Evolutionary conservation across 2,888 invertebrate species (phyloP).

Genomic region (Andrena chrysosceles): DNA sequence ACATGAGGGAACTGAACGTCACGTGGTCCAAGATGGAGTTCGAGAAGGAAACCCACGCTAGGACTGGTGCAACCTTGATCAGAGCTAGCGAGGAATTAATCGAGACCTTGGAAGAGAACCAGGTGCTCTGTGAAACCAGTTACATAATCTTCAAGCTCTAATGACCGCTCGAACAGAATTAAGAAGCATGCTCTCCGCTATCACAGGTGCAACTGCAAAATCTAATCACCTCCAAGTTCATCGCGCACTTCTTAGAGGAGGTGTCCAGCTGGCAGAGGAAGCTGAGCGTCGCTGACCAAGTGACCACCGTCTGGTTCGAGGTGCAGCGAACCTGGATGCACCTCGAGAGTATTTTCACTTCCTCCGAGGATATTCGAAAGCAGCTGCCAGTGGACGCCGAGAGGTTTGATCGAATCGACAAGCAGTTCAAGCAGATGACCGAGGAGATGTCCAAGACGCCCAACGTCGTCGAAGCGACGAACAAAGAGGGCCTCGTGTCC

Average conservation of each 20-base stretch:
- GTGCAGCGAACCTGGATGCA: constrained; percentile 99
- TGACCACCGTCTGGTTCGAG: constrained; percentile 96
- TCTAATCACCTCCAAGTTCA: constrained; percentile 98
- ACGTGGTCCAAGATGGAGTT: constrained; percentile 98
- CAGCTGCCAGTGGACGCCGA: constrained; percentile 97
- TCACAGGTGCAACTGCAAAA: constrained; percentile 96
- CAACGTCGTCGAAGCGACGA: constrained; percentile 96
- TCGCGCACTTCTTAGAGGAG: constrained; percentile 97
- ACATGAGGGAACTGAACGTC: constrained; percentile 93
- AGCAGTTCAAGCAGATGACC: constrained; percentile 94
- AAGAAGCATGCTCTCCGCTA: background rate
- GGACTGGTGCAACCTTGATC: constrained; percentile 94
- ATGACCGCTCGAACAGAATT: background rate
- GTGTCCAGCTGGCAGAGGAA: constrained; percentile 98
- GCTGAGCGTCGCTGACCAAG: constrained; percentile 96
- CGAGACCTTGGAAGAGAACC: constrained; percentile 98
- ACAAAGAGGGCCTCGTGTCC: constrained; percentile 92
- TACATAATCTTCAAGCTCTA: background rate
- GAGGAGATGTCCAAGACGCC: constrained; percentile 92
- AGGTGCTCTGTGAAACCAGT: constrained; percentile 86
- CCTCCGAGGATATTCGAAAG: constrained; percentile 97
- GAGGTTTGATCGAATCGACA: constrained; percentile 96
- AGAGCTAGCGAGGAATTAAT: constrained; percentile 97
- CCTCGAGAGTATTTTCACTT: constrained; percentile 98
- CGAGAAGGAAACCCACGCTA: constrained; percentile 93